Evolutionary conservation across 1,140 invertebrate species (phyloP).

Genomic region (Cylas formicarius): DNA sequence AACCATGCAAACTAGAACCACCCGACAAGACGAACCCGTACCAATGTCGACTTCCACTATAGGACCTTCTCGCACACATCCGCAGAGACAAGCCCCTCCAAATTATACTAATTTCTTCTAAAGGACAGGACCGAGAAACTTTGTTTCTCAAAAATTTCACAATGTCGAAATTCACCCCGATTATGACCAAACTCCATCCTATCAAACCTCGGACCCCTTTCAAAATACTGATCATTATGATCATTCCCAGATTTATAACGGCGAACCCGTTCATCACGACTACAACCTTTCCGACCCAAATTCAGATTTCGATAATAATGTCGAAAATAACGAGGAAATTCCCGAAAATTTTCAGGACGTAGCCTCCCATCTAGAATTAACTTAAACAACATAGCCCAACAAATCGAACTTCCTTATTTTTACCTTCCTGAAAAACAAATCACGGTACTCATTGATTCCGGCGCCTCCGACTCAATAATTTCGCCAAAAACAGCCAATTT

Average conservation of each 20-base stretch:
- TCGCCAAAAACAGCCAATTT: conserved; percentile 3
- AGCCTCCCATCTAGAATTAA: conserved; percentile 1
- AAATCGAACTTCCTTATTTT: conserved; percentile 4
- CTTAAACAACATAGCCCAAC: conserved; percentile 7
- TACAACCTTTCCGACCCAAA: neutral
- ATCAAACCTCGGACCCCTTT: too few relatives aligned
- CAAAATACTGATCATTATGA: too few relatives aligned
- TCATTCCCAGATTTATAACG: neutral
- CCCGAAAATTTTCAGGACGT: conserved; percentile 7
- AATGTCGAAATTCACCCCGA: neutral
- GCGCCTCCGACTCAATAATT: too few relatives aligned
- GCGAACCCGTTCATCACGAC: neutral
- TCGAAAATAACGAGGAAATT: neutral
- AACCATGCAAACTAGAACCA: too few relatives aligned
- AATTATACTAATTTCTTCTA: neutral
- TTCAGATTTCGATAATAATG: neutral
- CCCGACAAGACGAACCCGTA: neutral
- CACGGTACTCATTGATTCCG: conserved; percentile 2
- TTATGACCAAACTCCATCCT: neutral
- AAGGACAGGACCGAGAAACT: conserved; percentile 4
- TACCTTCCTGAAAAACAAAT: neutral
- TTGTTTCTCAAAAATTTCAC: conserved; percentile 1
- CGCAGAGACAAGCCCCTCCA: neutral
- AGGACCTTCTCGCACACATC: neutral
- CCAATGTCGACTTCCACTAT: neutral